Percentiles rank a stretch among this genome's conserved stretches.
Conservation (phyloP, 1,140 invertebrate species). For the Thalassaphorura encarpata region DNA sequence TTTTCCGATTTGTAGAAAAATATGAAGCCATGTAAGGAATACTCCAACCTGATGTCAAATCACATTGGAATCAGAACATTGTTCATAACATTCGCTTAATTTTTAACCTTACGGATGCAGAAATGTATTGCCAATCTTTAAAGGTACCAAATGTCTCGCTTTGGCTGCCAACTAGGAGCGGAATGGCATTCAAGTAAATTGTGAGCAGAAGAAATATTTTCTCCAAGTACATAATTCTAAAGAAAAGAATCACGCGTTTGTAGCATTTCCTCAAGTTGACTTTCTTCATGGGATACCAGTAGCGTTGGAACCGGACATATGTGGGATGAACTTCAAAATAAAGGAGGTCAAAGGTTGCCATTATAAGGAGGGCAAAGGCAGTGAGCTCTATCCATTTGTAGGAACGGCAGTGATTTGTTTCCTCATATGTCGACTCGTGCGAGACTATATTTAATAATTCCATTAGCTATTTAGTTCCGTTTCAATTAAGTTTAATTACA, state of each 20-base stretch:
- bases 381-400: neutral
- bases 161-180: neutral
- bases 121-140: neutral
- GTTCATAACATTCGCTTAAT: neutral
- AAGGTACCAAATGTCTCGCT: neutral
- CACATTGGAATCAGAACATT: neutral
- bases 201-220: neutral
- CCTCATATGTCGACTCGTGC: neutral
- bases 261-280: neutral
- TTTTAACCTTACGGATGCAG: slow-evolving; percentile 2
- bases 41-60: slow-evolving; percentile 1
- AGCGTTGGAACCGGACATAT: neutral
- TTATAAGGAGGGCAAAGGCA: neutral
- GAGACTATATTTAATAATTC: neutral
- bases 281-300: slow-evolving; percentile 5
- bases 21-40: slow-evolving; percentile 4
- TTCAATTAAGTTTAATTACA: too few species aligned
- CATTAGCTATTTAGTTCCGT: too few species aligned
- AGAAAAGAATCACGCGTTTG: neutral
- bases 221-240: neutral
- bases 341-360: neutral
- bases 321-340: slow-evolving; percentile 2
- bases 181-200: neutral
- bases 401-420: neutral
- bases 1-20: neutral